Conservation (phyloP, 2,113 vertebrate genomes). For the Erythrocercus mccallii region DNA sequence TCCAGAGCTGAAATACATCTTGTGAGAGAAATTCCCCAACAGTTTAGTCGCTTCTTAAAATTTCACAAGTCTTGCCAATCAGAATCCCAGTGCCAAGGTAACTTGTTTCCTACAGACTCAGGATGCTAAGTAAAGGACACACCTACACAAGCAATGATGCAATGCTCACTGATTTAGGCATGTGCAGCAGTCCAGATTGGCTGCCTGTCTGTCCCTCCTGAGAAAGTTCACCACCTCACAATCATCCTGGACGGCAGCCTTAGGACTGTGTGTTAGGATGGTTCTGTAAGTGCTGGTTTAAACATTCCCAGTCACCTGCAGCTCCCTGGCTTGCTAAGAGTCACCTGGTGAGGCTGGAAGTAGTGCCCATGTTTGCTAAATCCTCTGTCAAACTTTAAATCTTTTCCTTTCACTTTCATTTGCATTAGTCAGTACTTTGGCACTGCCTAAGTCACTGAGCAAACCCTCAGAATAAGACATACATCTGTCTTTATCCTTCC, state of each 20-base stretch:
- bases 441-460: background rate
- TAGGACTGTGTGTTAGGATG: background rate
- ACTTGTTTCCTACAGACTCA: conserved; percentile 2
- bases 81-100: background rate
- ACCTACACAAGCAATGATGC: background rate
- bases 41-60: background rate
- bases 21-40: background rate
- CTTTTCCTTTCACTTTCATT: background rate
- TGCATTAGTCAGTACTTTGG: background rate
- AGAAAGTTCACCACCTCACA: background rate
- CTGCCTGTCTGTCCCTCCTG: background rate
- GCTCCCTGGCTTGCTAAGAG: background rate
- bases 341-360: background rate
- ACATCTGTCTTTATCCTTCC: background rate
- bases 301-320: background rate
- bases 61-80: background rate
- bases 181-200: background rate
- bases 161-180: background rate
- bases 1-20: background rate
- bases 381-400: background rate
- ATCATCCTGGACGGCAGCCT: background rate
- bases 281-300: background rate
- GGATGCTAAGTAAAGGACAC: conserved; percentile 40
- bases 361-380: background rate
- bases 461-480: background rate